These are phyloP conservation scores for Acrobeloides nanus DNA, from an alignment of 2,888 invertebrate genomes.

Conservation along the genomic window DNA sequence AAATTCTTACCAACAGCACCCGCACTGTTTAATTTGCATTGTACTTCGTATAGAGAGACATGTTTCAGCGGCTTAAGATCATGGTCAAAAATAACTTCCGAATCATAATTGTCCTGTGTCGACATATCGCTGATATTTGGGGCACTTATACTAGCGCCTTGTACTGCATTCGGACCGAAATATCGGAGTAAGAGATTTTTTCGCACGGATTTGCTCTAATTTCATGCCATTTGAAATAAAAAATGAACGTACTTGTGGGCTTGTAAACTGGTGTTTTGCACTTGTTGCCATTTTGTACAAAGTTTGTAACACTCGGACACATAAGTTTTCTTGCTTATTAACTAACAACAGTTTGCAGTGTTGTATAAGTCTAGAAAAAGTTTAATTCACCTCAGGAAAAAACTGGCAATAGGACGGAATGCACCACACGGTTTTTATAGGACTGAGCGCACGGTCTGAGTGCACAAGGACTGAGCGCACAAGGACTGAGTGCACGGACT, in stretches of 20 bases:
- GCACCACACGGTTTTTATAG: no score
- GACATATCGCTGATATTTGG: no score
- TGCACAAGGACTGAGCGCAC: no score
- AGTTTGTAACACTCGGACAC: slow-evolving; percentile 87
- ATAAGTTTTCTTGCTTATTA: slow-evolving; percentile 84
- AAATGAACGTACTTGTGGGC: slow-evolving; percentile 38
- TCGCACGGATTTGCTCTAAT: slow-evolving; percentile 70
- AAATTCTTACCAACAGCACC: slow-evolving; percentile 72
- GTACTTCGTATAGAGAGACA: slow-evolving; percentile 64
- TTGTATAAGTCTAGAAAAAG: slow-evolving; percentile 76
- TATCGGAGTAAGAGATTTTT: slow-evolving; percentile 69
- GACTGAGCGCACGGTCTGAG: no score
- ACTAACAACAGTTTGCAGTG: slow-evolving; percentile 91
- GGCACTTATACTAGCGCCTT: no score
- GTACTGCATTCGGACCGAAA: slow-evolving; percentile 63
- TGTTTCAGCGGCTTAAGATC: slow-evolving; percentile 25
- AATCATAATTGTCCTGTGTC: no score
- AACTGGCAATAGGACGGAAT: no score
- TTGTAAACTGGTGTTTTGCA: slow-evolving; percentile 35
- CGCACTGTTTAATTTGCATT: slow-evolving; percentile 86
- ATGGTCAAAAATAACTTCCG: slow-evolving; percentile 32
- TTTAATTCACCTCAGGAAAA: no score
- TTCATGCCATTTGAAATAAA: no score
- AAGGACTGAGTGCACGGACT: no score
- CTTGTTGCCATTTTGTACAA: slow-evolving; percentile 83